Percentiles rank a stretch among this genome's conserved stretches.
Conservation (phyloP, 2,797 vertebrate genomes). For the Garrulus glandarius region DNA sequence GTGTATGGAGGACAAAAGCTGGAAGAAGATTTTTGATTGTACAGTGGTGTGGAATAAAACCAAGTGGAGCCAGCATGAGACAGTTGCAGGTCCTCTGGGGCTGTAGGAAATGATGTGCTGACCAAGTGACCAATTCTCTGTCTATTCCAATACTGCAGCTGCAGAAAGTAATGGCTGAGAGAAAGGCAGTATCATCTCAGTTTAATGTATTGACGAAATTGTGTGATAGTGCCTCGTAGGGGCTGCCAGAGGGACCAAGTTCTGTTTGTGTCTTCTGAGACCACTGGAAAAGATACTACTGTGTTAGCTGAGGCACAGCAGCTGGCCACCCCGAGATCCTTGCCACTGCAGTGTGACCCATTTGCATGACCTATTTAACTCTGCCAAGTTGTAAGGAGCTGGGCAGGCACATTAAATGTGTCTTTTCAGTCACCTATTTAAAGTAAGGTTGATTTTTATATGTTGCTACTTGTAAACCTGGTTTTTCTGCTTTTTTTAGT, state of each 20-base stretch:
- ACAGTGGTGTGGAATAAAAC: background rate
- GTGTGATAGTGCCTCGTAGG: background rate
- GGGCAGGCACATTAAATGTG: background rate
- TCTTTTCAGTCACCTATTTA: background rate
- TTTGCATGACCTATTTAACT: constrained; percentile 21
- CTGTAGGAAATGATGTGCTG: background rate
- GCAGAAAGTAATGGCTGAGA: background rate
- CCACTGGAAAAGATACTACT: background rate
- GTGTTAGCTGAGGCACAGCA: background rate
- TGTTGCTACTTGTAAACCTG: background rate
- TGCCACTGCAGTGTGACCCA: background rate
- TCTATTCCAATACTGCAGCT: background rate
- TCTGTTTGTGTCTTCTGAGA: background rate
- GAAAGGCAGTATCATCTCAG: background rate
- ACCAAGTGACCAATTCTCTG: background rate
- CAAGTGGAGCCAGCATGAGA: background rate
- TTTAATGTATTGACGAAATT: background rate
- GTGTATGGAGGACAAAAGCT: background rate
- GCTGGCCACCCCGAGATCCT: background rate
- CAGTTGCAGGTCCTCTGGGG: background rate
- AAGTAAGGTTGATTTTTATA: background rate
- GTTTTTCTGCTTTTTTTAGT: background rate
- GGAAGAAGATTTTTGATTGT: background rate
- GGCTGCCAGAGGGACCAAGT: background rate
- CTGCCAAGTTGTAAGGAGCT: background rate